Evolutionary conservation across 2,113 vertebrate species (phyloP).

Genomic region (Rhineura floridana): DNA sequence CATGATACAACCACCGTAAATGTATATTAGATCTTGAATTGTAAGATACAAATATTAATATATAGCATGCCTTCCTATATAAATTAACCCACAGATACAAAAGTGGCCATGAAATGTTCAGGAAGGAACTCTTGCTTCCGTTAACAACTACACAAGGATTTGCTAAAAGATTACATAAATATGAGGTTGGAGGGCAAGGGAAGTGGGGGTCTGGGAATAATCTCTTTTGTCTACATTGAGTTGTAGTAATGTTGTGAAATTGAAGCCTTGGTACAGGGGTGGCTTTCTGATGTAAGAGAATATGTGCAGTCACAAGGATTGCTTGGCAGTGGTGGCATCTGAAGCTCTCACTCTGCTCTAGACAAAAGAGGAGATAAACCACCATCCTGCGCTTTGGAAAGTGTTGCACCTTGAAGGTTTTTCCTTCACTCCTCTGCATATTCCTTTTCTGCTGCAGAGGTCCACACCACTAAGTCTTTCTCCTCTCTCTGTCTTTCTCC

Average conservation of each 20-base stretch:
- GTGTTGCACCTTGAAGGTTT: conserved; percentile 6
- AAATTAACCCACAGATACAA: background rate
- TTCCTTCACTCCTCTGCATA: conserved; percentile 51
- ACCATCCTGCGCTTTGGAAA: conserved; percentile 44
- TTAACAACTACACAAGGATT: conserved; percentile 11
- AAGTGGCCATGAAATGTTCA: too few species aligned
- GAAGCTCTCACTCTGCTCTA: conserved; percentile 21
- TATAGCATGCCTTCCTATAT: background rate
- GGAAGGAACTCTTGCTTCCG: too few species aligned
- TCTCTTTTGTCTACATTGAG: conserved; percentile 34
- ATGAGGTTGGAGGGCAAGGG: conserved; percentile 8
- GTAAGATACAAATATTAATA: background rate
- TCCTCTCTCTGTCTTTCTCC: background rate
- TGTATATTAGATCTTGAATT: background rate
- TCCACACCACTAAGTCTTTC: background rate
- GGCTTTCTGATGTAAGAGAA: conserved; percentile 44
- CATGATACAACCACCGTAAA: background rate
- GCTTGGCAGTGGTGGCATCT: conserved; percentile 54
- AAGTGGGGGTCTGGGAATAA: background rate
- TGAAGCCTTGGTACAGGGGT: background rate
- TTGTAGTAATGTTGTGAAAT: conserved; percentile 53
- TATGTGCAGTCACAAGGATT: conserved; percentile 45
- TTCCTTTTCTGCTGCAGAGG: conserved; percentile 17
- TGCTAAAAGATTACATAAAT: conserved; percentile 13
- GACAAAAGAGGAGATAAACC: conserved; percentile 45